Percentiles rank a stretch among this genome's conserved stretches.
phyloP scores from a whole-genome alignment of 2,113 vertebrate genomes.

The Brachionichthys hirsutus region DNA sequence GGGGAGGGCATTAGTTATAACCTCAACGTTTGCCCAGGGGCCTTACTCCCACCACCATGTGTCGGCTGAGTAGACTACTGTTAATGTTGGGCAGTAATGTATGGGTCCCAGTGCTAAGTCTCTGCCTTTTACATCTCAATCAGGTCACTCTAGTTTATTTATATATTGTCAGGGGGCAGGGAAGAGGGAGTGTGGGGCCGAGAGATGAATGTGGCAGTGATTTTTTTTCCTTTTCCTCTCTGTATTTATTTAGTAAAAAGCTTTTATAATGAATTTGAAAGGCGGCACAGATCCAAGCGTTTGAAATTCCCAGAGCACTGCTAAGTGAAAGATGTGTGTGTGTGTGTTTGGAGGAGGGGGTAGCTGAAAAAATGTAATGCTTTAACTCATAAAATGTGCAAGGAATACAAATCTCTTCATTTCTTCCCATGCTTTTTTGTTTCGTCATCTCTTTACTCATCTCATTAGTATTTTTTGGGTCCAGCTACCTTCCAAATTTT shows the following conservation, averaged over 20 bases:
- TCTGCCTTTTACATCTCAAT: constrained; percentile 79
- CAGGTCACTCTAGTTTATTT: constrained; percentile 81
- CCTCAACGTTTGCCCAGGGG: constrained; percentile 56
- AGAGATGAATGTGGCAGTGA: constrained; percentile 69
- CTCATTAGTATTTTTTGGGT: constrained; percentile 40
- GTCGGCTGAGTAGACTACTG: constrained; percentile 69
- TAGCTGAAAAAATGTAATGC: constrained; percentile 54
- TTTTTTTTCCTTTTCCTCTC: constrained; percentile 44
- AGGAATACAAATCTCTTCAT: constrained; percentile 37
- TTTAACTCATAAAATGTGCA: constrained; percentile 58
- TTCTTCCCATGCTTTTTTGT: constrained; percentile 51
- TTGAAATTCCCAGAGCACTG: constrained; percentile 71
- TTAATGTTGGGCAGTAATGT: constrained; percentile 74
- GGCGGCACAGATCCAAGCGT: constrained; percentile 65
- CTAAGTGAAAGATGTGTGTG: constrained; percentile 58
- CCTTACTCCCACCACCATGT: constrained; percentile 57
- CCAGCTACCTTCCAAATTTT: constrained; percentile 29
- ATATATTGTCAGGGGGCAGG: constrained; percentile 70
- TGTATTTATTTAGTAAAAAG: constrained; percentile 79
- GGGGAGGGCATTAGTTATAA: constrained; percentile 66
- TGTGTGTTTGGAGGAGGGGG: neutral
- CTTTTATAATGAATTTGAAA: constrained; percentile 80
- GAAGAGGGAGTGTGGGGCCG: constrained; percentile 30
- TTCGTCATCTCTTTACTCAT: constrained; percentile 42
- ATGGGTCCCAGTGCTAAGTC: constrained; percentile 74